Conservation (phyloP, 2,888 invertebrate genomes). For the Dendrolimus pini region DNA sequence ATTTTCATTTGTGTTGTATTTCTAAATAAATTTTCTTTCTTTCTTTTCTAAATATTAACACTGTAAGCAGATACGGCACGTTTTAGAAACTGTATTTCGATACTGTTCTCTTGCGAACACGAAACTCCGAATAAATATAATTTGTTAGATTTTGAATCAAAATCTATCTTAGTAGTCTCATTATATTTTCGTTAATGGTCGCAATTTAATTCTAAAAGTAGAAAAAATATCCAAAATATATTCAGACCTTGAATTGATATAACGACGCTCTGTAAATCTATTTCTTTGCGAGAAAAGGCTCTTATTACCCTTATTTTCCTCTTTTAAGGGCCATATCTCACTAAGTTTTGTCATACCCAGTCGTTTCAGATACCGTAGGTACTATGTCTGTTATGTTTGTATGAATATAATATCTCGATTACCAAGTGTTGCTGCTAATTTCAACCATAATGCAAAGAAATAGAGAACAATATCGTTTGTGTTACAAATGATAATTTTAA, state of each 20-base stretch:
- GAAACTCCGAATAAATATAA: no score
- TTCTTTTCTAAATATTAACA: no score
- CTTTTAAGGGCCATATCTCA: neutral
- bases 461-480: neutral
- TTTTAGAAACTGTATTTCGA: no score
- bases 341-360: neutral
- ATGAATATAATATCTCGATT: neutral
- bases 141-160: no score
- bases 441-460: neutral
- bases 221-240: neutral
- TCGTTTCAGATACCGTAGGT: neutral
- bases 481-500: neutral
- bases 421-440: neutral
- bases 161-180: no score
- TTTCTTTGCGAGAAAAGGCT: neutral
- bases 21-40: no score
- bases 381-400: neutral
- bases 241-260: neutral
- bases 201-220: no score
- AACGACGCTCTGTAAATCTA: neutral
- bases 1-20: no score
- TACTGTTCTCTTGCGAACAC: no score
- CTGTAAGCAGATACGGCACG: no score
- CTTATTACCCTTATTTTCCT: neutral
- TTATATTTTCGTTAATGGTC: no score